phyloP scores from a whole-genome alignment of 2,113 vertebrate genomes.

The Peromyscus maniculatus region DNA sequence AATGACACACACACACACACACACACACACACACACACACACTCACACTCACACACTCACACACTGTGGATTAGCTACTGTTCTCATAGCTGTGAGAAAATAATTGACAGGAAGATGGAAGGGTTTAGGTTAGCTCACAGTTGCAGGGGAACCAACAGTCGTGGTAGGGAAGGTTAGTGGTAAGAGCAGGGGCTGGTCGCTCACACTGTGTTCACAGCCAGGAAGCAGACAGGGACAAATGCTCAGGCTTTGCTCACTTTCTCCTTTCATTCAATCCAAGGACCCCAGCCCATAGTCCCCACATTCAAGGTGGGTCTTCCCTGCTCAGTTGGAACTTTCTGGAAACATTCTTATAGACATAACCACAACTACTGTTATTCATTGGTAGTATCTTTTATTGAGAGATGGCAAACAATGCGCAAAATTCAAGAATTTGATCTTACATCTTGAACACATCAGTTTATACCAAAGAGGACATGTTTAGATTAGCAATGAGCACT shows the following conservation, averaged over 20 bases:
- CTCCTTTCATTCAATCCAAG: not conserved
- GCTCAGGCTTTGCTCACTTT: too few species aligned
- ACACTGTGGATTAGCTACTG: not conserved
- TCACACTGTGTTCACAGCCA: not conserved
- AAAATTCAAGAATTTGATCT: not conserved
- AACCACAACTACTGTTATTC: not conserved
- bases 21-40: not conserved
- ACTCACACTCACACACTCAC: too few species aligned
- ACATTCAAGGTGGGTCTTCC: not conserved
- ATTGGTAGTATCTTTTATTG: slow-evolving; percentile 6
- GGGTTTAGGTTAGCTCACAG: not conserved
- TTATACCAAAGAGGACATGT: not conserved
- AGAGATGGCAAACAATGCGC: not conserved
- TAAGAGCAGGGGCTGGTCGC: too few species aligned
- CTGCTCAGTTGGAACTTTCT: too few species aligned
- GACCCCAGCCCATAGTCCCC: not conserved
- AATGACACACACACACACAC: not conserved
- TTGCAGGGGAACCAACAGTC: not conserved
- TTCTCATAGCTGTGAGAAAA: not conserved
- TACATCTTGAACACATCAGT: not conserved
- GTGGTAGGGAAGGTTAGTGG: not conserved
- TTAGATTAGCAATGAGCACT: not conserved
- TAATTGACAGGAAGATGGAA: not conserved
- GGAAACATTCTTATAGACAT: not conserved
- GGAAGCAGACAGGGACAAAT: not conserved